phyloP scores from a whole-genome alignment of 2,113 vertebrate genomes.

The Antennarius striatus region DNA sequence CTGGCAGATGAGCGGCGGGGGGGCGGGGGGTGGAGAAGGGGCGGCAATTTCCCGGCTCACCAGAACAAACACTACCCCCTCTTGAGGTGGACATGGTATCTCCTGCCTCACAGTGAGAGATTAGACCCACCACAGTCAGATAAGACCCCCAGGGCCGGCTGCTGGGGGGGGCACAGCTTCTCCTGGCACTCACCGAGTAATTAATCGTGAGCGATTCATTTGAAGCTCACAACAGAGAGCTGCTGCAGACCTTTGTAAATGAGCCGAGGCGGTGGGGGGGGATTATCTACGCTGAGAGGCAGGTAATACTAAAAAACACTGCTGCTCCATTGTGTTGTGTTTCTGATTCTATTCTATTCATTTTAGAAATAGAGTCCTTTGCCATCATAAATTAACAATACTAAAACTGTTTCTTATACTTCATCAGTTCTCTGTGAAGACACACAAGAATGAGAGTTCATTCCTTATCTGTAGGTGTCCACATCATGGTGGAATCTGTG shows the following conservation, averaged over 20 bases:
- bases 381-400: too few species aligned
- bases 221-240: slow-evolving; percentile 46
- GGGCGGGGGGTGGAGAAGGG: slow-evolving; percentile 6
- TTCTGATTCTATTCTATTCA: too few species aligned
- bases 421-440: too few species aligned
- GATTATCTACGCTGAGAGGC: slow-evolving; percentile 25
- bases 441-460: too few species aligned
- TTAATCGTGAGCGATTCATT: slow-evolving; percentile 74
- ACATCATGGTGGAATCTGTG: too few species aligned
- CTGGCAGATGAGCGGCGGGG: slow-evolving; percentile 51
- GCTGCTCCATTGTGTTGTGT: background rate
- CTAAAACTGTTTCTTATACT: too few species aligned
- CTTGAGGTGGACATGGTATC: slow-evolving; percentile 38
- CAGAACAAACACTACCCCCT: slow-evolving; percentile 37
- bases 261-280: slow-evolving; percentile 21
- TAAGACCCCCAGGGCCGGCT: slow-evolving; percentile 12
- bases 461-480: too few species aligned
- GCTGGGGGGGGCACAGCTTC: slow-evolving; percentile 25
- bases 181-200: slow-evolving; percentile 45
- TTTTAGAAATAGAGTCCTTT: too few species aligned
- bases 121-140: slow-evolving; percentile 49
- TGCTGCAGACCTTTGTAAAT: slow-evolving; percentile 59
- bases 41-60: slow-evolving; percentile 32
- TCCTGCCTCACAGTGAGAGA: slow-evolving; percentile 52
- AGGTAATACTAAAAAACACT: slow-evolving; percentile 13